These are phyloP conservation scores for Ptyas mucosa DNA, from an alignment of 2,113 vertebrate genomes.

Conservation along the genomic window DNA sequence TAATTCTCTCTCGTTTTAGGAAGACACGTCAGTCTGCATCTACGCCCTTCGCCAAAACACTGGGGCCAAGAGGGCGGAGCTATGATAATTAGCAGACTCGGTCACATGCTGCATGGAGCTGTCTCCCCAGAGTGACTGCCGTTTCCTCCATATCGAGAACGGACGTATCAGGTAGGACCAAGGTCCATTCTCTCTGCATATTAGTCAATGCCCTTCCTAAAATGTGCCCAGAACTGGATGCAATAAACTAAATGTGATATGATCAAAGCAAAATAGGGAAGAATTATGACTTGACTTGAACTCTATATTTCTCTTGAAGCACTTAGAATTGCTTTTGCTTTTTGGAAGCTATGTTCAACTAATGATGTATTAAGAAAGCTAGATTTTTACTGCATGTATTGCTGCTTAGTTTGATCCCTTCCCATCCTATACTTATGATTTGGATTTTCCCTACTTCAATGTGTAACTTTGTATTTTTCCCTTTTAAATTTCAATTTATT, in stretches of 20 bases:
- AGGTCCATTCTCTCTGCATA: no score
- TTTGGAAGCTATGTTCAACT: not conserved
- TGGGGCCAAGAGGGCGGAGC: no score
- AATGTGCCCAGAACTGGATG: not conserved
- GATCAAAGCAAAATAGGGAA: not conserved
- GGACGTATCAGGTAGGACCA: no score
- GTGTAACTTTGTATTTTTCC: not conserved
- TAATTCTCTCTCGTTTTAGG: no score
- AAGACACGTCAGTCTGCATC: no score
- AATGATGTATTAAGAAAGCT: not conserved
- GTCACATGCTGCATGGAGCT: no score
- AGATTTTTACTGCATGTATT: not conserved
- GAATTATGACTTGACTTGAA: not conserved
- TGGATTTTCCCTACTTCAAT: not conserved
- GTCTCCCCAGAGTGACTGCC: no score
- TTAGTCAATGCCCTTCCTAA: not conserved
- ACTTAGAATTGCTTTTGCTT: not conserved
- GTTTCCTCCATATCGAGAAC: no score
- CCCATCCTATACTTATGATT: not conserved
- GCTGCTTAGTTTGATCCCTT: not conserved
- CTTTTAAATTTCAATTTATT: not conserved
- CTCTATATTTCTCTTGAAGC: not conserved
- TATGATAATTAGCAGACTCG: no score
- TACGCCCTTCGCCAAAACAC: no score
- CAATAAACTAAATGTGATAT: not conserved